Base-by-base conservation (phyloP, 2,888 invertebrate genomes). In the Microdon myrmicae region DNA sequence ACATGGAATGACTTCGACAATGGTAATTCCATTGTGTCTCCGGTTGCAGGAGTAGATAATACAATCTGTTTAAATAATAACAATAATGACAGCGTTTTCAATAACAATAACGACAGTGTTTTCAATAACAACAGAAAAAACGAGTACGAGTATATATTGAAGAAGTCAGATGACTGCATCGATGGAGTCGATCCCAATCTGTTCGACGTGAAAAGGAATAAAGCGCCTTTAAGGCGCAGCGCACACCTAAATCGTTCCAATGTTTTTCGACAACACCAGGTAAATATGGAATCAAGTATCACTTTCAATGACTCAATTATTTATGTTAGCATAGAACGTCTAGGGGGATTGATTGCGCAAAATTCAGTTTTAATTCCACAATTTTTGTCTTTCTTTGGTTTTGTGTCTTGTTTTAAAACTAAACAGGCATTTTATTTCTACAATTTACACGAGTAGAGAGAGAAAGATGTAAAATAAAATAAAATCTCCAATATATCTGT, bases 231-330 rank as follows among this genome's bases (percentile, higher is more conserved):
- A 53, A 71, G 74, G 32, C 74, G 76, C 39, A 74, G 74, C 59
- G 71, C 71, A 26, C 73, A 72, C 48, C 67, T 77, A 9, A 75
- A 73, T 37, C 67, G 72, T 51, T 75, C 76, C 43, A 71, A 72
- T 58, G 76, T 75, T 70, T 72, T 76, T 71, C 74, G 72, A 68
- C 75, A 78, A 68, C 79, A 78, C 69, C 78, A 79, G 79, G 78
- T 76, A 79, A 79, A 75, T 74, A 43, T 16, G 16, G 31, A 31
- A 8, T n/a, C n/a, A 16, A 13, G 10, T n/a, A 10, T 37, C 28
- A n/a, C 5, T 35, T 38, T 38, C 6, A 25, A 8, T 8, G 32
- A 29, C 28, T 7, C 16, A n/a, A n/a, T n/a, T n/a, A n/a, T n/a
- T n/a, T n/a, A n/a, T n/a, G n/a, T n/a, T n/a, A n/a, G n/a, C n/a